Evolutionary conservation across 2,797 vertebrate genomes (phyloP).

Genomic region (Lithobates pipiens): DNA sequence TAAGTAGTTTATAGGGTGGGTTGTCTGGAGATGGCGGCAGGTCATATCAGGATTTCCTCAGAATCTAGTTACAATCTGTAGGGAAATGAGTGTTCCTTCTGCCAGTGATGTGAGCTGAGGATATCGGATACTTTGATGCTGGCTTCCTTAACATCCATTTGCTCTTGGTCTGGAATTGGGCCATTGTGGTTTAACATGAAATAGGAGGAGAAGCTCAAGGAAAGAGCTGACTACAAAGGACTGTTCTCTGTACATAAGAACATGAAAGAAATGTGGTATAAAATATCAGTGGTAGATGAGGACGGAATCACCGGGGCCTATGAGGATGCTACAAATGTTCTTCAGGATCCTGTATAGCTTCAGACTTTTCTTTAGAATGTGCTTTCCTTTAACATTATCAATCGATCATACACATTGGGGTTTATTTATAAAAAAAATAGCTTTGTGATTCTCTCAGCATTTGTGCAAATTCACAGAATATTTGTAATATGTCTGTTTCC

Average conservation of each 20-base stretch:
- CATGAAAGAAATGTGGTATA: background rate
- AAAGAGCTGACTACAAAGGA: background rate
- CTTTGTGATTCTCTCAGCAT: no score
- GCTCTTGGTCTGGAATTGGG: background rate
- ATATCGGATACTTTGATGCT: background rate
- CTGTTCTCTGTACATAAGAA: background rate
- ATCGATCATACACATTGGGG: no score
- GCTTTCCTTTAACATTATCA: no score
- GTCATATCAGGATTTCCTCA: slow-evolving; percentile 34
- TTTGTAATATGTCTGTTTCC: no score
- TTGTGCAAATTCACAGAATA: no score
- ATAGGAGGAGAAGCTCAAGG: background rate
- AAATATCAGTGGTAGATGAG: no score
- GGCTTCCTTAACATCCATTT: background rate
- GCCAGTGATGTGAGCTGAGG: slow-evolving; percentile 1
- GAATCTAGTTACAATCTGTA: slow-evolving; percentile 27
- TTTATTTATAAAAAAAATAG: no score
- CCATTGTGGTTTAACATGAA: background rate
- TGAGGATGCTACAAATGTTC: no score
- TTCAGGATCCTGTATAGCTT: no score
- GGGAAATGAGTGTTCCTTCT: slow-evolving; percentile 7
- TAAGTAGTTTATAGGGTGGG: background rate
- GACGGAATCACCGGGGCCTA: no score
- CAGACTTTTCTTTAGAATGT: no score
- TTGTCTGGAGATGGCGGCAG: background rate